Conservation (phyloP, 2,797 vertebrate species). For the Silurus lanzhouensis region DNA sequence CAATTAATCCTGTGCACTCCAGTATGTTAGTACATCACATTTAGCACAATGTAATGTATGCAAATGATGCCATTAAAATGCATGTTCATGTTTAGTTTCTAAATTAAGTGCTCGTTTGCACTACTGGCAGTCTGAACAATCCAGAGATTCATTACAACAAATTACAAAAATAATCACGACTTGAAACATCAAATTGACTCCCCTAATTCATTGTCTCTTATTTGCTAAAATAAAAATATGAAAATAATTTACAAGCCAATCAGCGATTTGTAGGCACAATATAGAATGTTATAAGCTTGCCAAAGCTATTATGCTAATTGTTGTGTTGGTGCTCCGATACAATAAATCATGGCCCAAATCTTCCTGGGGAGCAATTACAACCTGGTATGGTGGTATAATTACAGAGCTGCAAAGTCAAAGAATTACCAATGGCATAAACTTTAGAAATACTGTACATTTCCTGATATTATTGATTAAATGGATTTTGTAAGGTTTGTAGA, state of each 20-base stretch:
- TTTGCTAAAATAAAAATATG: constrained; percentile 50
- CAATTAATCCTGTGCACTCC: constrained; percentile 55
- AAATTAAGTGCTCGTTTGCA: constrained; percentile 78
- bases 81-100: constrained; percentile 73
- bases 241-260: constrained; percentile 60
- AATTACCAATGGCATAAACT: constrained; percentile 16
- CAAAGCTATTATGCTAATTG: constrained; percentile 57
- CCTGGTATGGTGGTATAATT: constrained; percentile 39
- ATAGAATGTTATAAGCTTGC: constrained; percentile 53
- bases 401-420: constrained; percentile 35
- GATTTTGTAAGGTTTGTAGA: not conserved
- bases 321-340: constrained; percentile 51
- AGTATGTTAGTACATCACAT: constrained; percentile 69
- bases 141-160: constrained; percentile 73
- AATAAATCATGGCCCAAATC: constrained; percentile 53
- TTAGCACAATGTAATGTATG: constrained; percentile 74
- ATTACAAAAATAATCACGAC: constrained; percentile 78
- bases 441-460: not conserved
- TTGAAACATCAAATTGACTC: constrained; percentile 73
- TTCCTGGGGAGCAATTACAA: constrained; percentile 49
- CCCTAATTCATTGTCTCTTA: constrained; percentile 58
- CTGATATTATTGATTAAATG: constrained; percentile 4
- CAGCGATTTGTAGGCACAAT: constrained; percentile 56
- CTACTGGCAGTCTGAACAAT: constrained; percentile 69
- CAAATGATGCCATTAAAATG: constrained; percentile 78